Base-by-base conservation (phyloP, 2,797 vertebrate species). In the Lepilemur septentrionalis region DNA sequence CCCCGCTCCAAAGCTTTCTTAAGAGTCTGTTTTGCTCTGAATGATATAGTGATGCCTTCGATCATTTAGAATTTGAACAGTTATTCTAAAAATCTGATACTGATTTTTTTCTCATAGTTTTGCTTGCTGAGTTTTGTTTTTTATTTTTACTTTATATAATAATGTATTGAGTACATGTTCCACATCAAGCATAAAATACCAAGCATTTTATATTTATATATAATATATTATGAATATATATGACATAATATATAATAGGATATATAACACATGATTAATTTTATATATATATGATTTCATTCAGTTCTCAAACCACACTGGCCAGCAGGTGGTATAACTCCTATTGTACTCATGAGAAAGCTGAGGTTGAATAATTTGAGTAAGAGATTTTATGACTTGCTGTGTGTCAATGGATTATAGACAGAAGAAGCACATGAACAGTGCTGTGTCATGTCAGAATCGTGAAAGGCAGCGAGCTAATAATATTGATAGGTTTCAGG, bases 101-200 rank as follows among this genome's bases (percentile, higher is more conserved):
- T 46, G 61, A 17, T 59, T 65, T 90, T 48, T 78, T 46, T 55
- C 67, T 87, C 46, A 80, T 15, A 81, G 46, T 70, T 85, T 95
- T 82, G 7, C 50, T 57, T 93, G 69, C 41, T 95, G 25, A 18
- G 3, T 69, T 84, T 83, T 79, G 20, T 50, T 90, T 90, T 85
- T 63, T 82, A 67, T 69, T 90, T 92, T 83, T 78, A 87, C 48
- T 90, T 61, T 83, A 92, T 79, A 18, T 76, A 92, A 46, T 86
- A 89, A 82, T 91, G 20, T 35, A 73, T 41, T 50, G 4, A 79
- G 38, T 80, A 1, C 20, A 9, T 67, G 65, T 3, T 93, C 52
- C 57, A 67, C 52, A 79, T 5, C 18, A 70, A 48, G 48, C 59
- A 89, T 89, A 72, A 91, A 76, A 59, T 83, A 63, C 20, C 30